These are phyloP conservation scores for Andricus quercusramuli DNA, from an alignment of 2,888 invertebrate genomes.

Conservation along the genomic window DNA sequence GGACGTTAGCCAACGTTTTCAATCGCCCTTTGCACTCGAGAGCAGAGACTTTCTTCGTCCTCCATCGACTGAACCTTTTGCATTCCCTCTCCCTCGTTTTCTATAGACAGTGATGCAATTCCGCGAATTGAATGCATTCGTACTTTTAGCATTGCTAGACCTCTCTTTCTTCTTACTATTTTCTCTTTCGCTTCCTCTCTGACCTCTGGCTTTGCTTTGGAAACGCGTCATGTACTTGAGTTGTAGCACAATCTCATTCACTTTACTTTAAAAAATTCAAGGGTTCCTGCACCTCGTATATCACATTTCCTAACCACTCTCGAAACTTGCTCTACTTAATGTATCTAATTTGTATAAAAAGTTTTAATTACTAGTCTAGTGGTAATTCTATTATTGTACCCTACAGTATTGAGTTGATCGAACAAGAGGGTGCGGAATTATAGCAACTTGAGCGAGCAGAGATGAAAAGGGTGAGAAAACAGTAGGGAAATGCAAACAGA, in stretches of 20 bases:
- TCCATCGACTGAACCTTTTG: slow-evolving; percentile 38
- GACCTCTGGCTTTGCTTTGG: slow-evolving; percentile 38
- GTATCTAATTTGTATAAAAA: neutral
- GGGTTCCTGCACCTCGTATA: slow-evolving; percentile 18
- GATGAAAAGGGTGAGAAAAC: slow-evolving; percentile 18
- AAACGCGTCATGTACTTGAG: slow-evolving; percentile 21
- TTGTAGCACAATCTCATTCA: slow-evolving; percentile 20
- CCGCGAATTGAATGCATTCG: slow-evolving; percentile 67
- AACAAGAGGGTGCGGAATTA: neutral
- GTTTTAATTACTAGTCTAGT: too few species aligned
- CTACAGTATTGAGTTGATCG: neutral
- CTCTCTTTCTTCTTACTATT: slow-evolving; percentile 19
- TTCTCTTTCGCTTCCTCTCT: slow-evolving; percentile 40
- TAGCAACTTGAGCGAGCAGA: neutral
- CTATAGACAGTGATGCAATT: slow-evolving; percentile 67
- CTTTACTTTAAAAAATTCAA: slow-evolving; percentile 45
- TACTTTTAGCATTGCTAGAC: slow-evolving; percentile 59
- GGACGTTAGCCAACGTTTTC: slow-evolving; percentile 73
- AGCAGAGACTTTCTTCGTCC: slow-evolving; percentile 27
- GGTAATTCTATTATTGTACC: neutral
- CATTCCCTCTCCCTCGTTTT: slow-evolving; percentile 38
- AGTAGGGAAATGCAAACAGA: slow-evolving; percentile 16
- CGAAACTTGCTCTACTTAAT: neutral
- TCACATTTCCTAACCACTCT: neutral
- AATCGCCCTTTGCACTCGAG: slow-evolving; percentile 69